Evolutionary conservation across 1,140 invertebrate genomes (phyloP).

Genomic region (Xylocopa sonorina): DNA sequence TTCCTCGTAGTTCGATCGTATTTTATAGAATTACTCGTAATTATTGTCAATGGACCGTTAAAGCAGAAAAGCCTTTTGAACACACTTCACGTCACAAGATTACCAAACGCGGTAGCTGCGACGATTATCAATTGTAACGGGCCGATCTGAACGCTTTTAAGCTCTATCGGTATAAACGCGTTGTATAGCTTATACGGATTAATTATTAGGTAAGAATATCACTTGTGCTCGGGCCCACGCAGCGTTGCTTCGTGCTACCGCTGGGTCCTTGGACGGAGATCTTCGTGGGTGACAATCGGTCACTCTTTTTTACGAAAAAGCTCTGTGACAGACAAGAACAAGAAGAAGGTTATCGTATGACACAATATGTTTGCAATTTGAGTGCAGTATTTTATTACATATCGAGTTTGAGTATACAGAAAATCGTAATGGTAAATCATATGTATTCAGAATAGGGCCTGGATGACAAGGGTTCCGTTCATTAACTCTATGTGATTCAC

Average conservation of each 20-base stretch:
- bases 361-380: background rate
- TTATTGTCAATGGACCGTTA: constrained; percentile 25
- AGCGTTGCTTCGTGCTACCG: constrained; percentile 50
- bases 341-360: background rate
- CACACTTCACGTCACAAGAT: constrained; percentile 51
- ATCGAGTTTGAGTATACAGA: background rate
- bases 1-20: background rate
- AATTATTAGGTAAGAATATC: constrained; percentile 63
- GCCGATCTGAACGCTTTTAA: constrained; percentile 30
- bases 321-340: constrained; percentile 50
- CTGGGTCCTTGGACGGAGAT: constrained; percentile 76
- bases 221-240: constrained; percentile 64
- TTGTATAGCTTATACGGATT: constrained; percentile 34
- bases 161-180: constrained; percentile 32
- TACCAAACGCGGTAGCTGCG: constrained; percentile 32
- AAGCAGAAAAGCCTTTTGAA: constrained; percentile 38
- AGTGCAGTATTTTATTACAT: too few species aligned
- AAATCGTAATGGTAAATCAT: background rate
- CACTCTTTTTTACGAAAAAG: constrained; percentile 50
- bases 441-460: background rate
- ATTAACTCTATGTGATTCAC: constrained; percentile 72
- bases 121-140: constrained; percentile 24
- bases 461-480: constrained; percentile 62
- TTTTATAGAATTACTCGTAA: constrained; percentile 13
- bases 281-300: constrained; percentile 61